Evolutionary conservation across 2,113 vertebrate genomes (phyloP), one percentile per base, ranked within the genome.

Genomic region (Chroicocephalus ridibundus): DNA sequence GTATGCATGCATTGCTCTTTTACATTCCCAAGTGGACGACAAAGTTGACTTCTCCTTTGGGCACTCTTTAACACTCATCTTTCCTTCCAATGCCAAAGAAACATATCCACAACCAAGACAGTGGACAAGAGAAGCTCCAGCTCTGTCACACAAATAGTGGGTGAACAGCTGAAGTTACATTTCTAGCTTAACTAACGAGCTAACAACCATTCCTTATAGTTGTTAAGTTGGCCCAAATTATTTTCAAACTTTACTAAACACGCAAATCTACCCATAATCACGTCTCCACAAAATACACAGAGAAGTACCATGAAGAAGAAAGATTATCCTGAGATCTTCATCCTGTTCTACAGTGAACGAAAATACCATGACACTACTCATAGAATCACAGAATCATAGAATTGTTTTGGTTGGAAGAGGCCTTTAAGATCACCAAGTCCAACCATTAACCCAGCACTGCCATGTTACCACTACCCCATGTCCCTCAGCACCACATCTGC

Each of bases 111-210:
- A 52, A 49, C 18, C 27, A 80, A n/a, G 22, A 2, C 21, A 40
- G 54, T 11, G 29, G 21, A 46, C n/a, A 62, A 58, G 17, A 76
- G 40, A 58, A 57, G 46, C 54, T 77, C 44, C 55, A 75, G 36
- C 29, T 78, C 77, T 49, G 42, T 29, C 22, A 32, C 21, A 64
- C 3, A 13, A 83, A 34, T 25, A 42, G 24, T 7, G 19, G 11
- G 11, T 0, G 0, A 9, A 16, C 4, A 91, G 29, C 1, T 88
- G 31, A 64, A 72, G n/a, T n/a, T 21, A 68, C 5, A 64, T 42
- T 86, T 90, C 51, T 42, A 29, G 25, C 49, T 84, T 32, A 77
- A 74, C 9, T 57, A 57, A 34, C 0, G 1, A 81, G 15, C 58
- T 65, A 72, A 72, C 13, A 44, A 57, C 26, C 61, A 13, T 18